Percentiles rank a stretch among this genome's conserved stretches.
These are phyloP conservation scores for Andrena marginata DNA, from an alignment of 2,888 invertebrate genomes.

Conservation along the genomic window DNA sequence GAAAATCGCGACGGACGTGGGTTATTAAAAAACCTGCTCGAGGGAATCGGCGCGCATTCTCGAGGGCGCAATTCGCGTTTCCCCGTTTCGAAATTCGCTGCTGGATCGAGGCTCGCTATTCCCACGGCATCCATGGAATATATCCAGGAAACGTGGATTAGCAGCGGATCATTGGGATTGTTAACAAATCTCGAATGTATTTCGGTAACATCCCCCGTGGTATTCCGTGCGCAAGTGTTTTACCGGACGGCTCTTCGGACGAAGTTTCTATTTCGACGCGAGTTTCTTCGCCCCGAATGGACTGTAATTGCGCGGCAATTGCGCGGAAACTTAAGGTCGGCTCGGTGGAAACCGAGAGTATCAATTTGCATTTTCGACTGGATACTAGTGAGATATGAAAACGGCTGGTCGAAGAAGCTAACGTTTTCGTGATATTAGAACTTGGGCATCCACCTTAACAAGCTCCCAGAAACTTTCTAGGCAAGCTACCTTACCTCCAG, in stretches of 20 bases:
- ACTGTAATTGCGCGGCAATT: background rate
- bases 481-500: too few species aligned
- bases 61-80: constrained; percentile 12
- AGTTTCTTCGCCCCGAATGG: background rate
- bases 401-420: too few species aligned
- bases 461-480: too few species aligned
- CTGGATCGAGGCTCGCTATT: background rate
- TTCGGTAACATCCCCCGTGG: background rate
- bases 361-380: background rate
- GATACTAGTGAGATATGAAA: too few species aligned
- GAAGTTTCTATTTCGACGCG: background rate
- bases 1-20: background rate
- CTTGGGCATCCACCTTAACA: too few species aligned
- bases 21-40: constrained; percentile 11
- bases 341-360: background rate
- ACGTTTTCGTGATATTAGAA: too few species aligned
- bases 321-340: background rate
- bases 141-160: background rate
- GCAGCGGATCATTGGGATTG: background rate
- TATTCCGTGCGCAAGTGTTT: background rate
- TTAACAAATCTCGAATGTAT: background rate
- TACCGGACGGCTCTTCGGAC: background rate
- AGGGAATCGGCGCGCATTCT: constrained; percentile 19
- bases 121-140: background rate
- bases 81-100: background rate